phyloP scores from a whole-genome alignment of 2,113 vertebrate genomes.

The Albula goreensis region DNA sequence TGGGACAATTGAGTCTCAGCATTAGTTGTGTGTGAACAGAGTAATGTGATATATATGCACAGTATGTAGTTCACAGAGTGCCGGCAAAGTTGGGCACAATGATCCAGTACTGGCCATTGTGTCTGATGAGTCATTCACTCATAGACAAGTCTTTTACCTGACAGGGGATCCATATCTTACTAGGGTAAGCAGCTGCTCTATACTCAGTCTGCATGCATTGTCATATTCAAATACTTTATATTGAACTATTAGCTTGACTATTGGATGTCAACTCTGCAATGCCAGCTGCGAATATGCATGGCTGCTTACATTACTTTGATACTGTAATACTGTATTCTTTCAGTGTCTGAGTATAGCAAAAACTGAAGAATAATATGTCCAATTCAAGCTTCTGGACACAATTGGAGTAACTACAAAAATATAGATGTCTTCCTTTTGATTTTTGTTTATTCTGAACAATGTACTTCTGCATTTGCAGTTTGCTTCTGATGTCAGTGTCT shows the following conservation, averaged over 20 bases:
- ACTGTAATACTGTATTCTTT: no score
- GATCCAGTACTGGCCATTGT: constrained; percentile 23
- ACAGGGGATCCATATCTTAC: not conserved
- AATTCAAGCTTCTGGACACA: no score
- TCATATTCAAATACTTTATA: not conserved
- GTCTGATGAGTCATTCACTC: constrained; percentile 37
- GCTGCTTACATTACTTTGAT: not conserved
- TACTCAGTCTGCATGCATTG: not conserved
- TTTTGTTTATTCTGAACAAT: no score
- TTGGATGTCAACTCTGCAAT: not conserved
- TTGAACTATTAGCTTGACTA: not conserved
- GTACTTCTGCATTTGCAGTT: no score
- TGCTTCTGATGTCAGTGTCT: no score
- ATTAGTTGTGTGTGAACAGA: not conserved
- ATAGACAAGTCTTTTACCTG: constrained; percentile 59
- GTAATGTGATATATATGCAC: not conserved
- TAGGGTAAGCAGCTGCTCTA: not conserved
- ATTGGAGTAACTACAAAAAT: no score
- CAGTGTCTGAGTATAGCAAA: no score
- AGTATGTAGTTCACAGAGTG: not conserved
- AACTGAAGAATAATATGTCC: no score
- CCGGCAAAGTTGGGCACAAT: not conserved
- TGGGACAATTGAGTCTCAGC: not conserved
- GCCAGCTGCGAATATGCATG: not conserved
- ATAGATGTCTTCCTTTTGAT: no score